Conservation (phyloP, 1,140 invertebrate species). For the Drosophila littoralis region DNA sequence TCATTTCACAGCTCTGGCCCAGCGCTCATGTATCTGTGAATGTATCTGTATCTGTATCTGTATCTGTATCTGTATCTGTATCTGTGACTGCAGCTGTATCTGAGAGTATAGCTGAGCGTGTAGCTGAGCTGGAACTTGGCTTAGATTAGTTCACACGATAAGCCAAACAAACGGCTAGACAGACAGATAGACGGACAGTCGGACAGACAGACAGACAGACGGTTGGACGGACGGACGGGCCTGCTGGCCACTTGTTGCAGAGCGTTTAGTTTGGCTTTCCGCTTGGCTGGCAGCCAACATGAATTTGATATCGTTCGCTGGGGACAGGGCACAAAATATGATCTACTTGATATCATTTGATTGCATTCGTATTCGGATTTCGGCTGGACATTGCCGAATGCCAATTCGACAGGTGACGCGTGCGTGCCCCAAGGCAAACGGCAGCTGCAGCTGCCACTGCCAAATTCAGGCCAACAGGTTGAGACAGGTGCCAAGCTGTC, state of each 20-base stretch:
- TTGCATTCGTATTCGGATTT: slow-evolving; percentile 1
- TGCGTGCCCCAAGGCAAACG: neutral
- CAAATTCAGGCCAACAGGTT: neutral
- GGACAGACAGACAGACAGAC: no score
- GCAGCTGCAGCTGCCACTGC: neutral
- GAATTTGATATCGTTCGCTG: slow-evolving; percentile 54
- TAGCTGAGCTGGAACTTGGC: slow-evolving; percentile 7
- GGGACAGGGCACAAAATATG: slow-evolving; percentile 43
- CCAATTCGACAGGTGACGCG: neutral
- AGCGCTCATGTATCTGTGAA: neutral
- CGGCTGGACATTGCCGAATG: neutral
- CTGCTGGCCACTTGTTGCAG: slow-evolving; percentile 22
- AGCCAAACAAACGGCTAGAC: slow-evolving; percentile 56
- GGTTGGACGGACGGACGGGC: slow-evolving; percentile 15
- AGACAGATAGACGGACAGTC: no score
- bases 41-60: neutral
- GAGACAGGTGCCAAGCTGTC: slow-evolving; percentile 9
- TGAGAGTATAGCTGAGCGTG: slow-evolving; percentile 14
- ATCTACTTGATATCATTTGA: slow-evolving; percentile 32
- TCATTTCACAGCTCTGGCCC: slow-evolving; percentile 62
- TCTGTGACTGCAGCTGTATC: neutral
- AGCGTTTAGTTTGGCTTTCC: slow-evolving; percentile 50
- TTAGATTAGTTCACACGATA: slow-evolving; percentile 81
- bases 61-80: neutral
- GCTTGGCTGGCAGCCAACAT: slow-evolving; percentile 68